Evolutionary conservation across 1,140 invertebrate genomes (phyloP).

Genomic region (Scaptodrosophila lebanonensis): DNA sequence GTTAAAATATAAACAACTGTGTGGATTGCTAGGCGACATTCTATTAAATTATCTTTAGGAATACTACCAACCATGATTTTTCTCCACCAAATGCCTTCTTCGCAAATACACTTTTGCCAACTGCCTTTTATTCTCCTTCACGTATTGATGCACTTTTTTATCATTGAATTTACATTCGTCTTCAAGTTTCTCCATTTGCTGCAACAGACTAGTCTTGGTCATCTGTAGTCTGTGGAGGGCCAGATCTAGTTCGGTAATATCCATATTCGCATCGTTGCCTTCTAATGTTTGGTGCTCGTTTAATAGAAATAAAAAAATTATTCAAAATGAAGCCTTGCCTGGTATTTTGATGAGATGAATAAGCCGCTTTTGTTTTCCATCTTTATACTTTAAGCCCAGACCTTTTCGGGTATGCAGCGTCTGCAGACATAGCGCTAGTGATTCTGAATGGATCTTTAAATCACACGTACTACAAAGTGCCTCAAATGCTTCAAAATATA

Average conservation of each 20-base stretch:
- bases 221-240: slow-evolving; percentile 78
- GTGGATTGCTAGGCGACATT: background rate
- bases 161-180: slow-evolving; percentile 73
- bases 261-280: slow-evolving; percentile 32
- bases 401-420: slow-evolving; percentile 30
- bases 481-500: slow-evolving; percentile 53
- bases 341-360: slow-evolving; percentile 70
- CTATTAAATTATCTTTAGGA: background rate
- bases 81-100: slow-evolving; percentile 79
- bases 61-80: slow-evolving; percentile 55
- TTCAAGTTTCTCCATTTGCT: slow-evolving; percentile 71
- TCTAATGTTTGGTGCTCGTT: background rate
- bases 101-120: slow-evolving; percentile 79
- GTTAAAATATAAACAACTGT: background rate
- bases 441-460: slow-evolving; percentile 36
- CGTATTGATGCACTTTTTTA: slow-evolving; percentile 65
- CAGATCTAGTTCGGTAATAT: slow-evolving; percentile 77
- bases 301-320: background rate
- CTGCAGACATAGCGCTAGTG: slow-evolving; percentile 40
- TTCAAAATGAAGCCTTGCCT: slow-evolving; percentile 7
- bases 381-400: slow-evolving; percentile 45
- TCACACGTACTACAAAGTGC: slow-evolving; percentile 20
- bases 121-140: slow-evolving; percentile 77
- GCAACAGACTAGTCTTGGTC: slow-evolving; percentile 72
- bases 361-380: slow-evolving; percentile 17